Conservation (phyloP, 2,797 vertebrate genomes). For the Salarias fasciatus region DNA sequence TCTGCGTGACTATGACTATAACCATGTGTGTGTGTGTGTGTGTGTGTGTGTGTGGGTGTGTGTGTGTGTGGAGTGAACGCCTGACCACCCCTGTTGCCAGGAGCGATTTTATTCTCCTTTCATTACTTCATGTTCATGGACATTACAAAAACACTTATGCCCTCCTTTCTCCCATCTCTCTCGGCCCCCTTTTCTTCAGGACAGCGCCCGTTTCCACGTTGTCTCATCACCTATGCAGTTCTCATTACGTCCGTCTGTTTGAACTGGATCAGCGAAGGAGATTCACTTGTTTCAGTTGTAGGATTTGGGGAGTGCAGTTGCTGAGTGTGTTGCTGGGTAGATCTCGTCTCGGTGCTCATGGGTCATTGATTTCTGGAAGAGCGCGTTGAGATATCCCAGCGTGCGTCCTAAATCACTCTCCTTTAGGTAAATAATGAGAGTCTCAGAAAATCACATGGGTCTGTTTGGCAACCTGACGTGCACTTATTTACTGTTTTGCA, state of each 20-base stretch:
- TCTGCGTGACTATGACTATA: slow-evolving; percentile 44
- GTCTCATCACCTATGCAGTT: slow-evolving; percentile 50
- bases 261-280: slow-evolving; percentile 54
- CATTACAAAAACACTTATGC: slow-evolving; percentile 70
- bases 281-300: slow-evolving; percentile 50
- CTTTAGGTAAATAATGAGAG: not conserved
- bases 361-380: slow-evolving; percentile 43
- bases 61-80: slow-evolving; percentile 39
- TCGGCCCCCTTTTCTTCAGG: slow-evolving; percentile 3
- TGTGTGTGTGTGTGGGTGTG: slow-evolving; percentile 28
- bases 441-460: slow-evolving; percentile 5
- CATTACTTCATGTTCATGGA: slow-evolving; percentile 83
- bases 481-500: slow-evolving; percentile 38
- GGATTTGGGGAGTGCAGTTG: slow-evolving; percentile 9
- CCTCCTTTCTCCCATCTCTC: slow-evolving; percentile 52
- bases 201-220: slow-evolving; percentile 12
- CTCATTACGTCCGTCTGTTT: slow-evolving; percentile 52
- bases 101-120: slow-evolving; percentile 73
- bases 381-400: not conserved
- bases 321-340: slow-evolving; percentile 69
- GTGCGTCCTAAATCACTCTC: slow-evolving; percentile 6
- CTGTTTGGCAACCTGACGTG: slow-evolving; percentile 13
- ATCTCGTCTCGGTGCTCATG: slow-evolving; percentile 48
- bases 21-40: slow-evolving; percentile 42
- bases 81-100: slow-evolving; percentile 65